These are phyloP conservation scores for Polia nebulosa DNA, from an alignment of 2,888 invertebrate species.

Conservation along the genomic window DNA sequence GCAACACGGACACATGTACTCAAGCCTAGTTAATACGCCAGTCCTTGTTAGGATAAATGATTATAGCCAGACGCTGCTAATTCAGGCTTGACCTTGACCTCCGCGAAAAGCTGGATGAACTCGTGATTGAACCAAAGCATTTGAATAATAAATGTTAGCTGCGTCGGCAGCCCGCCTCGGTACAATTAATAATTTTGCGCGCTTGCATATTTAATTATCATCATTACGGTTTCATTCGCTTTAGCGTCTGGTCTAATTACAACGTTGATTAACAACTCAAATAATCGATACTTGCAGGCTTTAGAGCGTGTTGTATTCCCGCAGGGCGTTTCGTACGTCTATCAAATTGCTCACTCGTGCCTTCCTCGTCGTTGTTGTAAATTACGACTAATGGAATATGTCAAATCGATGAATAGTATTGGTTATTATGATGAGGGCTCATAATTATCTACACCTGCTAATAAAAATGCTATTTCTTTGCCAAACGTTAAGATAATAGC, in stretches of 20 bases:
- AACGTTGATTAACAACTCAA: conserved; percentile 51
- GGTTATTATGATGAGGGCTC: conserved; percentile 6
- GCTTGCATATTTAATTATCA: conserved; percentile 63
- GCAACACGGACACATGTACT: conserved; percentile 39
- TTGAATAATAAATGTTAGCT: conserved; percentile 74
- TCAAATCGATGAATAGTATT: conserved; percentile 18
- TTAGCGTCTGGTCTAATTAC: conserved; percentile 50
- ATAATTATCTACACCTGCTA: conserved; percentile 5
- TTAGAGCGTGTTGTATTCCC: conserved; percentile 19
- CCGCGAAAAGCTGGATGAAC: conserved; percentile 54
- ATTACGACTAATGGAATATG: conserved; percentile 32
- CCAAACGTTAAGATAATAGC: conserved; percentile 16
- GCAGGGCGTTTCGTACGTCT: conserved; percentile 12
- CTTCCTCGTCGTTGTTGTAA: conserved; percentile 21
- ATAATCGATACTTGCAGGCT: conserved; percentile 54
- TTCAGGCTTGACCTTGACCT: conserved; percentile 63
- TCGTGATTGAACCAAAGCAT: conserved; percentile 70
- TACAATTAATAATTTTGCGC: conserved; percentile 70
- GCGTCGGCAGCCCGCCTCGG: conserved; percentile 64
- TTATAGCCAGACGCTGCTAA: conserved; percentile 55
- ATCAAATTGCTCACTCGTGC: not conserved
- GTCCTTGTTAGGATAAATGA: conserved; percentile 56
- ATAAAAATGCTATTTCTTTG: conserved; percentile 3
- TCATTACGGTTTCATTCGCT: conserved; percentile 61
- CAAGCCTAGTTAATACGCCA: conserved; percentile 50